A percentile compares a stretch with the other conserved stretches of the same genome.
Evolutionary conservation across 2,888 invertebrate species (phyloP).

Genomic region (Spialia ferax): DNA sequence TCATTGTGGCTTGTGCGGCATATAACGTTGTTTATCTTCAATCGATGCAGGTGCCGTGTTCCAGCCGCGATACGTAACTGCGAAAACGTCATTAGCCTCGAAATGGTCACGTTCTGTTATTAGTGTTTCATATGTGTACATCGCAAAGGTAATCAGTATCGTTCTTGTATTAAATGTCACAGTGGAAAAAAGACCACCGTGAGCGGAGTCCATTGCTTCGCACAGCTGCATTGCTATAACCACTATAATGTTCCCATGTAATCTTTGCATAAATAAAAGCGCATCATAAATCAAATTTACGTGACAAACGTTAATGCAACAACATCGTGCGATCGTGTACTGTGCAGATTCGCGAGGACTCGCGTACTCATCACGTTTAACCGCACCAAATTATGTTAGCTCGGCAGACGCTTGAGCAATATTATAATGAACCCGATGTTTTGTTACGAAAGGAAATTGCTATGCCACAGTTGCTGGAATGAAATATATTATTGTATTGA

Average conservation of each 20-base stretch:
- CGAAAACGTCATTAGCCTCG: slow-evolving; percentile 17
- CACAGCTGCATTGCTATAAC: slow-evolving; percentile 50
- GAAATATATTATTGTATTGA: slow-evolving; percentile 50
- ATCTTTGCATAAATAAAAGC: slow-evolving; percentile 17
- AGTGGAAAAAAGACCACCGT: slow-evolving; percentile 31
- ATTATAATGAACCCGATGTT: slow-evolving; percentile 64
- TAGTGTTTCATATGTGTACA: slow-evolving; percentile 29
- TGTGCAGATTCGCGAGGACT: slow-evolving; percentile 54
- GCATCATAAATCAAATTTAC: slow-evolving; percentile 69
- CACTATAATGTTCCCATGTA: slow-evolving; percentile 44
- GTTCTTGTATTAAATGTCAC: slow-evolving; percentile 28
- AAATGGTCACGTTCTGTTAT: slow-evolving; percentile 30
- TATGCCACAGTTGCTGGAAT: slow-evolving; percentile 51
- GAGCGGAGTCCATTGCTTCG: slow-evolving; percentile 31
- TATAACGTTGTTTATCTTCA: slow-evolving; percentile 41
- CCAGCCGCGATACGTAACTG: slow-evolving; percentile 7
- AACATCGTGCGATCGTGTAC: slow-evolving; percentile 59
- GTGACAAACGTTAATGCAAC: slow-evolving; percentile 71
- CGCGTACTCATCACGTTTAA: slow-evolving; percentile 74
- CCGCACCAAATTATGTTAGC: slow-evolving; percentile 68
- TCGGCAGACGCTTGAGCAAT: slow-evolving; percentile 63
- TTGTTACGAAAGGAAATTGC: slow-evolving; percentile 71
- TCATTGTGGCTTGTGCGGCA: slow-evolving; percentile 63
- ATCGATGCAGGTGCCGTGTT: slow-evolving; percentile 35
- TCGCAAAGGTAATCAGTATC: slow-evolving; percentile 1